Percentiles rank a stretch among this genome's conserved stretches.
Evolutionary conservation across 1,140 invertebrate genomes (phyloP).

Genomic region (Oscheius sp.): DNA sequence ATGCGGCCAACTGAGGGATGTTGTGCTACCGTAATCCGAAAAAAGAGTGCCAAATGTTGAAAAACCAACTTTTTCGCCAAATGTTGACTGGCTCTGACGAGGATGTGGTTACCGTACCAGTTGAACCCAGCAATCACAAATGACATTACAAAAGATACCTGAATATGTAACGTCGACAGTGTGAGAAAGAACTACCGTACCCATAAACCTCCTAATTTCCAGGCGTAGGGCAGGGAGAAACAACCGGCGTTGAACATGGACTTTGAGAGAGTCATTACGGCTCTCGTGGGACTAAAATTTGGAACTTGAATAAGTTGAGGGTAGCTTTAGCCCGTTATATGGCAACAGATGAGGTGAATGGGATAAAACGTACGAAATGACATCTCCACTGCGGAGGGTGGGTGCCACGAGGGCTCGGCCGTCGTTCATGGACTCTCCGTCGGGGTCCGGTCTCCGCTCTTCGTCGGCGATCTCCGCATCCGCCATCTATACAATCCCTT

Average conservation of each 20-base stretch:
- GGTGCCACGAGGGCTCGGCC: conserved; percentile 42
- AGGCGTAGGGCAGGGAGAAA: conserved; percentile 59
- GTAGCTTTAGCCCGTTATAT: background rate
- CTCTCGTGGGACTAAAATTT: conserved; percentile 50
- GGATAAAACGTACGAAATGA: conserved; percentile 50
- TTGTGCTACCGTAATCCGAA: no score
- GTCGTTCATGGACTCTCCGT: conserved; percentile 40
- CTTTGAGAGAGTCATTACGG: conserved; percentile 57
- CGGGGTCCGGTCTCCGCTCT: conserved; percentile 10
- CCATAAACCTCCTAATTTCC: conserved; percentile 60
- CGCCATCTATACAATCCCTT: conserved; percentile 14
- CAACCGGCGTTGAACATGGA: conserved; percentile 61
- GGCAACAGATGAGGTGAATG: background rate
- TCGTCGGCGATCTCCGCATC: conserved; percentile 14
- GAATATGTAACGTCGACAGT: conserved; percentile 15
- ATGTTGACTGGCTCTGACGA: conserved; percentile 58
- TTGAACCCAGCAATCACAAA: conserved; percentile 60
- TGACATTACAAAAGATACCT: conserved; percentile 54
- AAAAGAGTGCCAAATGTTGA: background rate
- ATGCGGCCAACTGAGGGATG: no score
- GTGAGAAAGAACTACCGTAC: conserved; percentile 36
- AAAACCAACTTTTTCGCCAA: conserved; percentile 52
- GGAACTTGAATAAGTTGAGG: no score
- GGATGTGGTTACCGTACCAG: conserved; percentile 61
- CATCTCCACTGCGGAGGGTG: conserved; percentile 50